Evolutionary conservation across 2,888 invertebrate species (phyloP), one percentile per base, ranked within the genome.

Genomic region (Eustalomyia histrio): DNA sequence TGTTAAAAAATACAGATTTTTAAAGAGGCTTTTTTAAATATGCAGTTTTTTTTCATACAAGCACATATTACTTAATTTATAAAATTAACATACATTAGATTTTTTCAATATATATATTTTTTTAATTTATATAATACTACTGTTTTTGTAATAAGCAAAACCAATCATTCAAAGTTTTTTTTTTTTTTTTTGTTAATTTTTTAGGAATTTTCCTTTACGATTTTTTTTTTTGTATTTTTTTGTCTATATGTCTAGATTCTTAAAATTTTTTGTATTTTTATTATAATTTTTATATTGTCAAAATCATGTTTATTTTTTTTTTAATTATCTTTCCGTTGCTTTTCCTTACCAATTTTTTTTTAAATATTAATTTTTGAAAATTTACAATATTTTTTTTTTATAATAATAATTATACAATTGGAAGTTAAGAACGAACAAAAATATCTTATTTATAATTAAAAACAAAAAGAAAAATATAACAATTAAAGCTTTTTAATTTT

Each of bases 81-180:
- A 80, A 83, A 83, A 82, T 80, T 83, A 82, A 78, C 76, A 83
- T 75, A 76, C 79, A 80, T 82, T 83, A 60, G 72, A 79, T 83
- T 73, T 80, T 68, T 47, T 47, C 55, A 69, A 29, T n/a, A 60
- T n/a, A n/a, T n/a, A 60, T 71, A 50, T 64, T 29, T 24, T 3
- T 64, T 74, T 47, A n/a, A 21, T 58, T 57, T 52, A 60, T 60
- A 63, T 72, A 78, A 83, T 83, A 84, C 83, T 82, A 84, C 82
- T 83, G 79, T 79, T 82, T 71, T 84, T 73, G 50, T 80, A 76
- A 76, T 68, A 79, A 82, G 76, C 76, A 80, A 80, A 76, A 80
- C 68, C 76, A 82, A 79, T 82, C 55, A 69, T 60, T 67, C 61
- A 33, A 29, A 16, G 24, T 47, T 29, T 29, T 29, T 29, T 29